A percentile compares a stretch with the other conserved stretches of the same genome.
Evolutionary conservation across 2,113 vertebrate species (phyloP).

Genomic region (Dermatemys mawii): DNA sequence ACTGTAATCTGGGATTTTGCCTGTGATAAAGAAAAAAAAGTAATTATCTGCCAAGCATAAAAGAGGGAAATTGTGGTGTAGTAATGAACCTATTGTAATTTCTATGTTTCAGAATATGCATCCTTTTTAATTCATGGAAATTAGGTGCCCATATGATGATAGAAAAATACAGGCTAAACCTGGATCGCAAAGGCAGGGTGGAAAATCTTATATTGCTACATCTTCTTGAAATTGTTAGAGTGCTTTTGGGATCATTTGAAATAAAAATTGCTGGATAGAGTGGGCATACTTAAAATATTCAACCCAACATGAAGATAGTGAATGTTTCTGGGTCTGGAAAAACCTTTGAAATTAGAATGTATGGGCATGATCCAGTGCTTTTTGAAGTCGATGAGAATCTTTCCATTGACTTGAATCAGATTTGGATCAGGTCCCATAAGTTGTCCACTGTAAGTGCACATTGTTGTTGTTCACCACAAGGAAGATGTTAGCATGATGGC

Average conservation of each 20-base stretch:
- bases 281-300: not conserved
- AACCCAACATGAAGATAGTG: not conserved
- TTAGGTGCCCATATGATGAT: not conserved
- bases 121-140: not conserved
- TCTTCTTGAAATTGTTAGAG: not conserved
- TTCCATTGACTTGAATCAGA: not conserved
- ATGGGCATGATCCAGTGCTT: not conserved
- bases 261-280: not conserved
- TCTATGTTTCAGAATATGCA: not conserved
- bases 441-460: not conserved
- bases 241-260: not conserved
- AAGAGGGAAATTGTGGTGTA: not conserved
- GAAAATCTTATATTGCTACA: not conserved
- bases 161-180: not conserved
- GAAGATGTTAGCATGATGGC: not conserved
- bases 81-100: not conserved
- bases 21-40: not conserved
- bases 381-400: not conserved
- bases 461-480: not conserved
- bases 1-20: not conserved
- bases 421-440: not conserved
- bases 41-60: not conserved
- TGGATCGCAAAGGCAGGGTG: not conserved
- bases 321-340: not conserved
- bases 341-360: not conserved